Evolutionary conservation across 1,140 invertebrate species (phyloP).

Genomic region (Cydia amplana): DNA sequence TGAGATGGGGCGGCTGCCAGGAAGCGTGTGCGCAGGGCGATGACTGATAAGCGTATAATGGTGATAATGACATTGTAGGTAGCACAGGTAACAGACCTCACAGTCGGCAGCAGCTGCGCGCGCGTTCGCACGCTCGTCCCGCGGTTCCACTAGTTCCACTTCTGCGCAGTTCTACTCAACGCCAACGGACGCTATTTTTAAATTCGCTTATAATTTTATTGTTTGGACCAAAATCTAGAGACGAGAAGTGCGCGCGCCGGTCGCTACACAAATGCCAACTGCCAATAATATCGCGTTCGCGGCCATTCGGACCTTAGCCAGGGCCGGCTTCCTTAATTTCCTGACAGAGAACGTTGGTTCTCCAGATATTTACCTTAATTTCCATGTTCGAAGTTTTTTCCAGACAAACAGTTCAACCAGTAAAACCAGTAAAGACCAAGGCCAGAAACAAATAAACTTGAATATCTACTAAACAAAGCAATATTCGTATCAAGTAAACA

Average conservation of each 20-base stretch:
- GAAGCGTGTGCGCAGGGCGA: constrained; percentile 20
- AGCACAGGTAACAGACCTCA: constrained; percentile 67
- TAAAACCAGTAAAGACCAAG: background rate
- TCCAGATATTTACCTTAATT: background rate
- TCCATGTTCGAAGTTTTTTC: background rate
- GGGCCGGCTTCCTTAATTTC: background rate
- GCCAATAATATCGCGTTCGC: constrained; percentile 11
- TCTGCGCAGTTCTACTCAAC: constrained; percentile 45
- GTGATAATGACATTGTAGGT: constrained; percentile 76
- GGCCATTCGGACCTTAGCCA: constrained; percentile 13
- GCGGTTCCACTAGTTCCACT: constrained; percentile 56
- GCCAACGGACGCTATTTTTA: constrained; percentile 64
- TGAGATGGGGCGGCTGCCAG: constrained; percentile 18
- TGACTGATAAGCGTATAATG: constrained; percentile 49
- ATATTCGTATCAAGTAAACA: background rate
- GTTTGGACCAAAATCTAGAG: constrained; percentile 71
- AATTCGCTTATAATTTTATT: constrained; percentile 76
- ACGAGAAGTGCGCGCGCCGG: constrained; percentile 69
- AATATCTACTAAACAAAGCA: background rate
- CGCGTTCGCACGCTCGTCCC: constrained; percentile 61
- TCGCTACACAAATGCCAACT: constrained; percentile 61
- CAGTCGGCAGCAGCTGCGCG: constrained; percentile 59
- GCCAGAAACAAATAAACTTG: background rate
- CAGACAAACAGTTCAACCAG: background rate
- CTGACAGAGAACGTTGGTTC: background rate